Base-by-base conservation (phyloP, 2,113 vertebrate genomes). In the Phyllopteryx taeniolatus region DNA sequence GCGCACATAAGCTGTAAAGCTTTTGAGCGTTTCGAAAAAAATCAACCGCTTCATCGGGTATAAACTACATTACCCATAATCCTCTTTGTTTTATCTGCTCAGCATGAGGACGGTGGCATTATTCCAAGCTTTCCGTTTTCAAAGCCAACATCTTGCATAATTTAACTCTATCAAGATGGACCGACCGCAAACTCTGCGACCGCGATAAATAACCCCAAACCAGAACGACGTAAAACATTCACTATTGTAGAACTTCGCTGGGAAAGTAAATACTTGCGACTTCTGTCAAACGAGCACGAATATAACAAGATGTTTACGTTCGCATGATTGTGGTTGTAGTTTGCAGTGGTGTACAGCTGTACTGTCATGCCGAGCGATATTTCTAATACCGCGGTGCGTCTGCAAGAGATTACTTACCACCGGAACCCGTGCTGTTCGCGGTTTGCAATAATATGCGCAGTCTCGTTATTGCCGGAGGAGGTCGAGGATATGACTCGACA, bases 111-210 rank as follows among this genome's bases (percentile, higher is more conserved):
- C 43, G 42, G 46, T 12, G 0, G 51, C 62, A 67, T 70, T 2
- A 35, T 63, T 79, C 27, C 43, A 44, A 60, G 54, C 43, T 79
- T 62, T 66, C 56, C 57, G 22, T 74, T 64, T 67, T 22, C 46
- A 35, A 35, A 6, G 0, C 11, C 22, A 14, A 19, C n/a, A 49
- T 79, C 78, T 61, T 73, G 43, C 68, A 73, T 67, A 83, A 77
- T 81, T 80, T 70, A n/a, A 69, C 44, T 67, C 47, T 42, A 75
- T 71, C 61, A 44, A 73, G 74, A 61, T 35, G 15, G 9, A 61
- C 9, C 9, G 11, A 59, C 56, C 22, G 22, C 59, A 61, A 81
- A 72, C 76, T 70, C 79, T 77, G 73, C 68, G 70, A 76, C 54
- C 64, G 64, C 49, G 49, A 74, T 83, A 47, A 60, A 67, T 70